phyloP scores from a whole-genome alignment of 2,888 invertebrate species.

The Lutraria lutraria region DNA sequence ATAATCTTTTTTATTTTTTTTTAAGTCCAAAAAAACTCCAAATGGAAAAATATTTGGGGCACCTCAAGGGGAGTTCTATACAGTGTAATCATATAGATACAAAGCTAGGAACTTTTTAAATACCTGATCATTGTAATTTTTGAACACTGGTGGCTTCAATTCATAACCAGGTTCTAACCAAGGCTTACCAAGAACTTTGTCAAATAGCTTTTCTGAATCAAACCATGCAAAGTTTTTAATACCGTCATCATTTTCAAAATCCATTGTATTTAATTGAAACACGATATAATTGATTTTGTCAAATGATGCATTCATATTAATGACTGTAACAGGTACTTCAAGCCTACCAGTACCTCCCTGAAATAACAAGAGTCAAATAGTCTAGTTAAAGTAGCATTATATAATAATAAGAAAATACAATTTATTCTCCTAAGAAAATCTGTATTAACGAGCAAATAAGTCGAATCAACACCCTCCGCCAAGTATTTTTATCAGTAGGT shows the following conservation, averaged over 20 bases:
- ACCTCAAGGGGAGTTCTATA: not conserved
- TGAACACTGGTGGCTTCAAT: slow-evolving; percentile 87
- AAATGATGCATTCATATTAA: slow-evolving; percentile 94
- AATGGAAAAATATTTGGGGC: not conserved
- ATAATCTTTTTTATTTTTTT: too few relatives aligned
- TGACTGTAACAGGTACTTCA: slow-evolving; percentile 92
- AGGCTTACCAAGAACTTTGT: slow-evolving; percentile 89
- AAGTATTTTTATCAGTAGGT: too few relatives aligned
- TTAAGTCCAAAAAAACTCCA: not conserved
- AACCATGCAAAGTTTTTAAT: slow-evolving; percentile 94
- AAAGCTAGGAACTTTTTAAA: slow-evolving; percentile 93
- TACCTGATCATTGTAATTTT: slow-evolving; percentile 93
- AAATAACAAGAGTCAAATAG: not conserved
- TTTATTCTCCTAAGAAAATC: too few relatives aligned
- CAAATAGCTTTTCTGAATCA: slow-evolving; percentile 78
- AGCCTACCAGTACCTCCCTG: slow-evolving; percentile 89
- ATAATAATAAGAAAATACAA: too few relatives aligned
- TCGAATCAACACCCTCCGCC: too few relatives aligned
- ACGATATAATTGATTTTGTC: slow-evolving; percentile 93
- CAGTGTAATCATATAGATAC: slow-evolving; percentile 88
- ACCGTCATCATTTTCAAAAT: slow-evolving; percentile 88
- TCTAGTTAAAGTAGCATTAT: too few relatives aligned
- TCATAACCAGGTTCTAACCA: slow-evolving; percentile 87
- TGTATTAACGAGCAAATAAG: too few relatives aligned
- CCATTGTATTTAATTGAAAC: slow-evolving; percentile 91